phyloP scores from a whole-genome alignment of 2,797 vertebrate species.

The Sebastes taczanowskii region DNA sequence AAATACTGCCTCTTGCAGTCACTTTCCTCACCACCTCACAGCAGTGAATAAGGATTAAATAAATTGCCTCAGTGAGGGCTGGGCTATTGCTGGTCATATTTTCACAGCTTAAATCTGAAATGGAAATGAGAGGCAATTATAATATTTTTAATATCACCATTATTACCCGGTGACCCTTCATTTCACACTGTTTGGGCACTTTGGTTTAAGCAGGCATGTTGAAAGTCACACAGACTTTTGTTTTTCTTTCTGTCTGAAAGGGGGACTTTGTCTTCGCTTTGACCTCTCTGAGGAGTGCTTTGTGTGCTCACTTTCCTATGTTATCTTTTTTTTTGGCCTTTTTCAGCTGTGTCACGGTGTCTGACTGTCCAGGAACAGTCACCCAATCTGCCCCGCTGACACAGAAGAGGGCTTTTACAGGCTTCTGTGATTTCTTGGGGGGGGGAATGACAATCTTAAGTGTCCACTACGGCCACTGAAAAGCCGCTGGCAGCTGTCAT shows the following conservation, averaged over 20 bases:
- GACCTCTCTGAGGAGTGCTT: slow-evolving; percentile 70
- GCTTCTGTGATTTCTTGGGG: slow-evolving; percentile 59
- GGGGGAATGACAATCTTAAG: slow-evolving; percentile 67
- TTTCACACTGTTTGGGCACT: slow-evolving; percentile 65
- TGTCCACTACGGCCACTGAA: slow-evolving; percentile 52
- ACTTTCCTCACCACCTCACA: slow-evolving; percentile 42
- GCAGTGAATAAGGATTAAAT: slow-evolving; percentile 59
- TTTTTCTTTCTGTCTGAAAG: slow-evolving; percentile 77
- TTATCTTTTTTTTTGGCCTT: slow-evolving; percentile 12
- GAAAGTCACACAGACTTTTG: slow-evolving; percentile 69
- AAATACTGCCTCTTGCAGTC: slow-evolving; percentile 3
- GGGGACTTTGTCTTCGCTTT: slow-evolving; percentile 70
- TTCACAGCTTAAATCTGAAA: slow-evolving; percentile 65
- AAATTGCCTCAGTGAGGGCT: slow-evolving; percentile 41
- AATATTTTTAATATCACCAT: slow-evolving; percentile 67
- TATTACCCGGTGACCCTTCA: slow-evolving; percentile 62
- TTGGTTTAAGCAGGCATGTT: slow-evolving; percentile 56
- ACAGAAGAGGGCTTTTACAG: slow-evolving; percentile 59
- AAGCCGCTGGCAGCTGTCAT: slow-evolving; percentile 77
- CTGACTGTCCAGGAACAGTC: slow-evolving; percentile 60
- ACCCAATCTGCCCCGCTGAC: slow-evolving; percentile 54
- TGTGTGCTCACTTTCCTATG: slow-evolving; percentile 66
- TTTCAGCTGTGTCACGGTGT: slow-evolving; percentile 57
- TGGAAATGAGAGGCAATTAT: slow-evolving; percentile 71
- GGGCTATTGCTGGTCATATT: slow-evolving; percentile 51